phyloP scores from a whole-genome alignment of 2,797 vertebrate genomes.

The Balearica regulorum region DNA sequence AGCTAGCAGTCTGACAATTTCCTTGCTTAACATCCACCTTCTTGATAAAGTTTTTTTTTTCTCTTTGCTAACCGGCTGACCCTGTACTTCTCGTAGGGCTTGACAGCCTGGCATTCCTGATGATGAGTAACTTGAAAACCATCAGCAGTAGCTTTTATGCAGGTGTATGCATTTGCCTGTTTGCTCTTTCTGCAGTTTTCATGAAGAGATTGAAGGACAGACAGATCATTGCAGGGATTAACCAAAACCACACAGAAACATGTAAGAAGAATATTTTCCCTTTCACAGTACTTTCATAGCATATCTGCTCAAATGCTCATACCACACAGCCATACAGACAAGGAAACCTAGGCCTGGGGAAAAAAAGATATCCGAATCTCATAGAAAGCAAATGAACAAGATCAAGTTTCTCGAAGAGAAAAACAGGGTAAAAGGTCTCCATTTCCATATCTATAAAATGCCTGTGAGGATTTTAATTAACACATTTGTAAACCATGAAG shows the following conservation, averaged over 20 bases:
- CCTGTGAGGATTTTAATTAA: background rate
- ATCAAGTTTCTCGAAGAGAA: background rate
- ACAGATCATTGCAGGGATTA: background rate
- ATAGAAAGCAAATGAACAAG: background rate
- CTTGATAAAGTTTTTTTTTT: background rate
- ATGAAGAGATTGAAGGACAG: background rate
- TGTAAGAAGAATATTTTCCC: background rate
- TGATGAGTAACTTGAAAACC: background rate
- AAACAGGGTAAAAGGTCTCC: background rate
- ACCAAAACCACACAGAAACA: background rate
- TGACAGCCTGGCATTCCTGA: background rate
- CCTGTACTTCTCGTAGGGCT: background rate
- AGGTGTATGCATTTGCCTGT: background rate
- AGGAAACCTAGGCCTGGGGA: background rate
- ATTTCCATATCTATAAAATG: background rate
- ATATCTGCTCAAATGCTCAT: background rate
- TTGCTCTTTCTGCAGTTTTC: background rate
- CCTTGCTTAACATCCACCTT: background rate
- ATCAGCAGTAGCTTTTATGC: background rate
- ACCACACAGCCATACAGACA: background rate
- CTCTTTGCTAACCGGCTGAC: background rate
- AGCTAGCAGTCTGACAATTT: background rate
- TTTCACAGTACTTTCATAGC: background rate
- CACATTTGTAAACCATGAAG: background rate
- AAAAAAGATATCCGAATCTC: background rate